Conservation (phyloP, 2,113 vertebrate species). For the Thymallus thymallus region DNA sequence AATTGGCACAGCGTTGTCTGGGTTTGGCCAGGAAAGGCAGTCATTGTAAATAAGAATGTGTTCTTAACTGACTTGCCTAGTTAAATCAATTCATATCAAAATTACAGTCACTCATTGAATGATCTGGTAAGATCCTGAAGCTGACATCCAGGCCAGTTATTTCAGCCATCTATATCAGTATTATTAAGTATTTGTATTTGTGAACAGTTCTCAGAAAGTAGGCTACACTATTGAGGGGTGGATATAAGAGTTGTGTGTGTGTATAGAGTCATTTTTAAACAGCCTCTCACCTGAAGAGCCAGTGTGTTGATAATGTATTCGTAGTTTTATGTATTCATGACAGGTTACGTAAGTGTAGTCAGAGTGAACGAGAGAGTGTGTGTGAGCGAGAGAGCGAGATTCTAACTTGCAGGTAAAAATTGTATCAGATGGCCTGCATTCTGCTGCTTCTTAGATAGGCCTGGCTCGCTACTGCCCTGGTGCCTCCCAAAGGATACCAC, state of each 20-base stretch:
- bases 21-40: no score
- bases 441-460: neutral
- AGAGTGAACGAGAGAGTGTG: constrained; percentile 24
- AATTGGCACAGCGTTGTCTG: no score
- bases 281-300: neutral
- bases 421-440: constrained; percentile 54
- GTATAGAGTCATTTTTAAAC: neutral
- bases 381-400: constrained; percentile 13
- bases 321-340: neutral
- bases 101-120: neutral
- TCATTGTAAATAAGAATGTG: no score
- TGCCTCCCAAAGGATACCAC: no score
- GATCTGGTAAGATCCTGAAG: neutral
- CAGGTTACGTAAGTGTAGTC: constrained; percentile 48
- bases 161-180: neutral
- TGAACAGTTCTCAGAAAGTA: neutral
- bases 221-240: no score
- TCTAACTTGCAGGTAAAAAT: constrained; percentile 48
- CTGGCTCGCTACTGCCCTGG: neutral
- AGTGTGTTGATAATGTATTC: constrained; percentile 3
- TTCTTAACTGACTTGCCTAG: no score
- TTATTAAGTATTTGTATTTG: neutral
- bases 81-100: no score
- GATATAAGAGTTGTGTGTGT: no score
- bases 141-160: neutral